Evolutionary conservation across 2,888 invertebrate species (phyloP).

Genomic region (Keiferia lycopersicella): DNA sequence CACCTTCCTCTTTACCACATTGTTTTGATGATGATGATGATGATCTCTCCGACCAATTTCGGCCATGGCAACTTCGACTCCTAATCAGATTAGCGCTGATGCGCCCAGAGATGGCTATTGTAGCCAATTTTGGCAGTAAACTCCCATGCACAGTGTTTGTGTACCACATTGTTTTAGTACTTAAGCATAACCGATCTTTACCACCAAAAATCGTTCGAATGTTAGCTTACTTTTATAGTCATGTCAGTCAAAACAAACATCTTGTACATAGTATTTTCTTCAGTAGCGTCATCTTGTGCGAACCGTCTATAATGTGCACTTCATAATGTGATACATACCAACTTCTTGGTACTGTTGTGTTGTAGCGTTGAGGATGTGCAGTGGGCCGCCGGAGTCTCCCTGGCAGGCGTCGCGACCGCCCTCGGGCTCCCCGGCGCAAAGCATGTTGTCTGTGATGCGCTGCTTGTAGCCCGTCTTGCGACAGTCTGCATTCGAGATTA

Average conservation of each 20-base stretch:
- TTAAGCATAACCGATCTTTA: too few relatives aligned
- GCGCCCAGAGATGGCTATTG: too few relatives aligned
- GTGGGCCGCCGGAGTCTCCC: slow-evolving; percentile 90
- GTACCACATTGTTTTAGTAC: too few relatives aligned
- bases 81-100: too few relatives aligned
- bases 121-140: too few relatives aligned
- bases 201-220: not conserved
- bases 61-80: too few relatives aligned
- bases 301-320: not conserved
- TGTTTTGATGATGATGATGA: not conserved
- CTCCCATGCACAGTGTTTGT: too few relatives aligned
- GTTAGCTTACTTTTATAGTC: too few relatives aligned
- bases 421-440: slow-evolving; percentile 88
- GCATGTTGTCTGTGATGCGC: slow-evolving; percentile 89
- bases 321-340: slow-evolving; percentile 66
- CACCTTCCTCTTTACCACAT: not conserved
- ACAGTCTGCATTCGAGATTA: slow-evolving; percentile 82
- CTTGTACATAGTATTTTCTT: too few relatives aligned
- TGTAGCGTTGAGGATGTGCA: slow-evolving; percentile 81
- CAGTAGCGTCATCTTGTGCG: too few relatives aligned
- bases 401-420: slow-evolving; percentile 91
- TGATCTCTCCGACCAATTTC: too few relatives aligned
- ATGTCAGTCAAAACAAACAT: too few relatives aligned
- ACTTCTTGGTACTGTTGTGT: slow-evolving; percentile 78
- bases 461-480: slow-evolving; percentile 84